Evolutionary conservation across 2,113 vertebrate genomes (phyloP).

Genomic region (Cochlearius cochlearius): DNA sequence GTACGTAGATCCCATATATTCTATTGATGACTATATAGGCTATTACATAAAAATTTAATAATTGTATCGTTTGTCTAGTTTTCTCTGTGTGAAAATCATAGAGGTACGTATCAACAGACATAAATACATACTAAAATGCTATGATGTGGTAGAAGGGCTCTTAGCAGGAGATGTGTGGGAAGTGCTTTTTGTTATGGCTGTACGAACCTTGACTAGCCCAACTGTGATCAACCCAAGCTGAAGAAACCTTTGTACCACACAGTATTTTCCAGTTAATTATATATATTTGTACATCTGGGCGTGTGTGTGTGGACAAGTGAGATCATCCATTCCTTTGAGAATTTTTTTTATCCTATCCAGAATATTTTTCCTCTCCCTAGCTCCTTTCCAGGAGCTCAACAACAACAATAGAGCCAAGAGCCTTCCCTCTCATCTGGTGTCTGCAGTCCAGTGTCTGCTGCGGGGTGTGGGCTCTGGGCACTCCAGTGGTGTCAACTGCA

Average conservation of each 20-base stretch:
- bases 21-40: not conserved
- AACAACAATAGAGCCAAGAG: conserved; percentile 37
- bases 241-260: conserved; percentile 42
- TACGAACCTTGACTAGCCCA: not conserved
- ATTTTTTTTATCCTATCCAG: conserved; percentile 1
- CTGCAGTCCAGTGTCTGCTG: not conserved
- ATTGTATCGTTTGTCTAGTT: not conserved
- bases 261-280: conserved; percentile 58
- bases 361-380: conserved; percentile 19
- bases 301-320: conserved; percentile 54
- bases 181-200: conserved; percentile 21
- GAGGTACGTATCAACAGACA: conserved; percentile 14
- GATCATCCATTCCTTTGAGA: conserved; percentile 58
- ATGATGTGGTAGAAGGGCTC: conserved; percentile 27
- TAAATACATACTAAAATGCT: conserved; percentile 4
- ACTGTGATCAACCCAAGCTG: not conserved
- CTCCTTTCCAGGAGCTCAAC: conserved; percentile 10
- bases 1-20: not conserved
- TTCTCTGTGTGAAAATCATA: not conserved
- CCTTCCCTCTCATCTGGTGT: not conserved
- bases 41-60: not conserved
- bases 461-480: not conserved
- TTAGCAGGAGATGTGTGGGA: conserved; percentile 36
- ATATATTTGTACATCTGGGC: conserved; percentile 48
- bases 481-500: not conserved